Evolutionary conservation across 1,140 invertebrate genomes (phyloP), one percentile per base, ranked within the genome.

Genomic region (Caligus rogercresseyi): DNA sequence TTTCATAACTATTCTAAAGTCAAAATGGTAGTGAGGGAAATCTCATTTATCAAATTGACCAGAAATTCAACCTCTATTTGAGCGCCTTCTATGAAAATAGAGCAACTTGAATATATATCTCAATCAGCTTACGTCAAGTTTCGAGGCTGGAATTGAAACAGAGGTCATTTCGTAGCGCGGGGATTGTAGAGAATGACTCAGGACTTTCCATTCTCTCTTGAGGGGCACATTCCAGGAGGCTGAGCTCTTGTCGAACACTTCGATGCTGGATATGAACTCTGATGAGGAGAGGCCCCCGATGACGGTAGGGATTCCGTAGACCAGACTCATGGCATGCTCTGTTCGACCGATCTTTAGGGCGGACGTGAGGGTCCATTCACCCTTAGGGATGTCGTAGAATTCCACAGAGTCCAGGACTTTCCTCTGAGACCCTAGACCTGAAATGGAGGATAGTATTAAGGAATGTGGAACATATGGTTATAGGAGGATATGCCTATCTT

Each of bases 201-300:
- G 15, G 20, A 63, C 52, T n/a, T 51, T 55, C 61, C 61, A 63
- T 14, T 63, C 61, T 1, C 61, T 19, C 25, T 63, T n/a, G 14
- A 63, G 19, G 3, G 61, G 61, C 18, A 63, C 61, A 18, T 63
- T 63, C 61, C 61, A 63, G 14, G 51, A 58, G n/a, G 15, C n/a
- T 1, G 51, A 56, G 20, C 52, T 57, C 61, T 63, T 63, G 21
- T 63, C 61, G 25, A 63, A 63, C 25, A 56, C 52, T 18, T 63
- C 61, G 16, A 63, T 63, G 20, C 61, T 63, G 1, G 61, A 56
- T 23, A 63, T 20, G 18, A 63, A 63, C 16, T 55, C 61, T 13
- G 18, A n/a, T 20, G 16, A 18, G 21, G 24, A 26, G 26, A 60
- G 16, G 14, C 57, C 57, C 15, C 57, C 61, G n/a, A 56, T 63